These are phyloP conservation scores for Diplodus sargus DNA, from an alignment of 2,797 vertebrate species.

Conservation along the genomic window DNA sequence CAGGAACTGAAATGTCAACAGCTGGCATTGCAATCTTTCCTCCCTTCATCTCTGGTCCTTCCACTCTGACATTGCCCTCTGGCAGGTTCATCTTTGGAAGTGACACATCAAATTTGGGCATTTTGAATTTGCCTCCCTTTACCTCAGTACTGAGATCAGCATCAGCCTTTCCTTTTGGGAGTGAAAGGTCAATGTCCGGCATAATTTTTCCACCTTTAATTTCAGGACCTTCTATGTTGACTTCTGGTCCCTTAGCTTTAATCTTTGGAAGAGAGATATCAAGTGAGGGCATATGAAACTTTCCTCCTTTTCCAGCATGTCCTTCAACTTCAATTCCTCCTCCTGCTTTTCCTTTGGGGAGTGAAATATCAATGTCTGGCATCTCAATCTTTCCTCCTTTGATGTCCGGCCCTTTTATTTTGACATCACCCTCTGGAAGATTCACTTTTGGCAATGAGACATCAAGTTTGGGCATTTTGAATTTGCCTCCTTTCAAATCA, in stretches of 20 bases:
- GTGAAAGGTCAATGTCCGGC: constrained; percentile 24
- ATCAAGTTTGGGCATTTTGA: constrained; percentile 68
- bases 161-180: constrained; percentile 17
- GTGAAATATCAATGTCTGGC: constrained; percentile 52
- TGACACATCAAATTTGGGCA: constrained; percentile 1
- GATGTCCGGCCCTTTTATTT: constrained; percentile 42
- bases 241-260: constrained; percentile 42
- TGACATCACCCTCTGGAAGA: constrained; percentile 30
- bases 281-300: constrained; percentile 62
- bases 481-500: constrained; percentile 3
- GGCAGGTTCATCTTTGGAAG: background rate
- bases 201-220: constrained; percentile 48
- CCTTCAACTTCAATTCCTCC: constrained; percentile 17
- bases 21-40: constrained; percentile 57
- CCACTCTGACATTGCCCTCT: constrained; percentile 10
- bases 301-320: constrained; percentile 55
- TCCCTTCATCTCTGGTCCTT: constrained; percentile 63
- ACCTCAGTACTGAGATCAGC: background rate
- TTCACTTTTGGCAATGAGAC: constrained; percentile 62
- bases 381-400: constrained; percentile 50
- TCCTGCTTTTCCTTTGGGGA: background rate
- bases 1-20: constrained; percentile 13
- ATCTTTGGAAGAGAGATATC: constrained; percentile 67
- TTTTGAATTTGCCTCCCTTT: constrained; percentile 2
- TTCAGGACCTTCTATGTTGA: constrained; percentile 51